Conservation (phyloP, 2,113 vertebrate genomes). For the Mohoua ochrocephala region DNA sequence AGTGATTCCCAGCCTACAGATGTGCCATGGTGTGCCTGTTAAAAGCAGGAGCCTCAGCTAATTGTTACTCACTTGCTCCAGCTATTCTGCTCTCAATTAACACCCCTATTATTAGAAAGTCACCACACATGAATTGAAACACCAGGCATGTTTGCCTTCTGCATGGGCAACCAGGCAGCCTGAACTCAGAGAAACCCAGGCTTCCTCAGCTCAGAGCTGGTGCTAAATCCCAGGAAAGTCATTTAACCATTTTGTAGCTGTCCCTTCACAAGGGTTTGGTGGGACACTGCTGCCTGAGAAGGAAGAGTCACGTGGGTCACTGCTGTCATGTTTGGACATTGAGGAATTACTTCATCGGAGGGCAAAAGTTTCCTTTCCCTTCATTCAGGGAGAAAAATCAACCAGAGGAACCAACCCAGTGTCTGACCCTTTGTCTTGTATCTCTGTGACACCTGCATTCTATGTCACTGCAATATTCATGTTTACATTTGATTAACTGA, state of each 20-base stretch:
- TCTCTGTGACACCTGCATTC: background rate
- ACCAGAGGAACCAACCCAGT: background rate
- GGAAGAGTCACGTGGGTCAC: background rate
- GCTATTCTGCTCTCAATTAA: background rate
- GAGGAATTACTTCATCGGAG: background rate
- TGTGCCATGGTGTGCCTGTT: background rate
- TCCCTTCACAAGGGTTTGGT: background rate
- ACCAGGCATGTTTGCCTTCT: constrained; percentile 15
- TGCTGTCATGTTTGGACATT: background rate
- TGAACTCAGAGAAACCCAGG: background rate
- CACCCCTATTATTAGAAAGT: constrained; percentile 21
- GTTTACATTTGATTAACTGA: background rate
- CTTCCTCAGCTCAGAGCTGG: background rate
- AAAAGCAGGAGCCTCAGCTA: background rate
- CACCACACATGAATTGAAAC: background rate
- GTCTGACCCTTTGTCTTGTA: background rate
- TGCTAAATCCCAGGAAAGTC: background rate
- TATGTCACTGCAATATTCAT: constrained; percentile 33
- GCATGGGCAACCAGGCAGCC: constrained; percentile 10
- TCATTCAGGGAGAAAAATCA: background rate
- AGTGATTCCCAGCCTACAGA: background rate
- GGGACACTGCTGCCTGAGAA: background rate
- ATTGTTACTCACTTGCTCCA: background rate
- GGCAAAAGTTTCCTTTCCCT: background rate
- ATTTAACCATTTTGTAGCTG: background rate